Conservation (phyloP, 2,797 vertebrate genomes). For the Champsocephalus gunnari region DNA sequence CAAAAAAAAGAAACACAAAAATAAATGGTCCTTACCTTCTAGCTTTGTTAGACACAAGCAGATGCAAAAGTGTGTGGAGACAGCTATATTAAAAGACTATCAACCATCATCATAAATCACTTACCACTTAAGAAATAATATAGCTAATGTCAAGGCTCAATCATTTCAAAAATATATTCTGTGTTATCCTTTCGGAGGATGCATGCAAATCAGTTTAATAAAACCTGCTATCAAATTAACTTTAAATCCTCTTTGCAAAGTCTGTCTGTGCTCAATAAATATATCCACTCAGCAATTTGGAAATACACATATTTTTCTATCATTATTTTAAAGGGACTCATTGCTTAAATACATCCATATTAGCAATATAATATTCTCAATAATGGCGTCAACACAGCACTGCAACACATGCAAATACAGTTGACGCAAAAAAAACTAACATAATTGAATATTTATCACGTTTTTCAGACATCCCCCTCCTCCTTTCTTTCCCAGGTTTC, state of each 20-base stretch:
- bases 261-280: not conserved
- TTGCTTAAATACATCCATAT: no score
- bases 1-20: not conserved
- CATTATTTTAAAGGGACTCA: no score
- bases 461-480: conserved; percentile 17
- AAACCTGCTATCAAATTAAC: no score
- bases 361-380: not conserved
- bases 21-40: not conserved
- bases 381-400: not conserved
- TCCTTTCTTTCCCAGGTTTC: not conserved
- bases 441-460: conserved; percentile 6
- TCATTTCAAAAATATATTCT: not conserved
- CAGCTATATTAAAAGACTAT: not conserved
- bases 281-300: not conserved
- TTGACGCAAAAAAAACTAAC: not conserved
- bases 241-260: not conserved
- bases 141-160: not conserved
- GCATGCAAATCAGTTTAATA: not conserved
- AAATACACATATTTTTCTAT: not conserved
- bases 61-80: not conserved
- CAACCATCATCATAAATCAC: not conserved
- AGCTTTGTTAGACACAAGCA: not conserved
- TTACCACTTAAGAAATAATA: not conserved
- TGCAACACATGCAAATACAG: conserved; percentile 2
- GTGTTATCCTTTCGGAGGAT: not conserved